Conservation (phyloP, 2,797 vertebrate genomes). For the Tinamus major region DNA sequence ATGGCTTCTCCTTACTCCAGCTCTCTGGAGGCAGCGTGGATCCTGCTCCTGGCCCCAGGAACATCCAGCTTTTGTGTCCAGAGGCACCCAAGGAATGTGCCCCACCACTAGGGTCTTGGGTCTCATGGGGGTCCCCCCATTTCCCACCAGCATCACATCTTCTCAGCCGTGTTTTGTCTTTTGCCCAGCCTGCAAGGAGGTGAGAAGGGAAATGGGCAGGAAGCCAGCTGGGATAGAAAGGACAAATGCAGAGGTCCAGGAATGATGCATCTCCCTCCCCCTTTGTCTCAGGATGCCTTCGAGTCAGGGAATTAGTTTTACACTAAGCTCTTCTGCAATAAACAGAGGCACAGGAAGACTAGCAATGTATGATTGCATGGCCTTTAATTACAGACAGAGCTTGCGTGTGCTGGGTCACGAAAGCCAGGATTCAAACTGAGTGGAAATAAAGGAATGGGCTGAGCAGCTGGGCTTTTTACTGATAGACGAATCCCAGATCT, state of each 20-base stretch:
- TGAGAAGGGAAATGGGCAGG: background rate
- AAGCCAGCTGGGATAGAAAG: background rate
- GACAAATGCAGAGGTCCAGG: background rate
- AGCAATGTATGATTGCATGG: background rate
- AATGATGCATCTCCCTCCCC: background rate
- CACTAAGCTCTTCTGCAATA: background rate
- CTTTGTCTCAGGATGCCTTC: background rate
- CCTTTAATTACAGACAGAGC: background rate
- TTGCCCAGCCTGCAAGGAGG: background rate
- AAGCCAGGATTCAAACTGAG: background rate
- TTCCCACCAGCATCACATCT: accelerated
- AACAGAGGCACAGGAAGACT: background rate
- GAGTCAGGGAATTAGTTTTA: background rate
- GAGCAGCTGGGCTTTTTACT: background rate
- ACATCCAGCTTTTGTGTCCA: background rate
- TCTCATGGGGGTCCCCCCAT: accelerated
- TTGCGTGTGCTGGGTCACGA: background rate
- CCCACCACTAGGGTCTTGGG: background rate
- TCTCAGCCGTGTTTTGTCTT: background rate
- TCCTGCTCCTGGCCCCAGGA: accelerated
- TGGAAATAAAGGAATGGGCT: background rate
- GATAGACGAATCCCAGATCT: background rate
- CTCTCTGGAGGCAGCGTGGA: too few species aligned
- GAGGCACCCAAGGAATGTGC: background rate
- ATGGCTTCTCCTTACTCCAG: accelerated